These are phyloP conservation scores for Fulmarus glacialis DNA, from an alignment of 2,113 vertebrate genomes.

Conservation along the genomic window DNA sequence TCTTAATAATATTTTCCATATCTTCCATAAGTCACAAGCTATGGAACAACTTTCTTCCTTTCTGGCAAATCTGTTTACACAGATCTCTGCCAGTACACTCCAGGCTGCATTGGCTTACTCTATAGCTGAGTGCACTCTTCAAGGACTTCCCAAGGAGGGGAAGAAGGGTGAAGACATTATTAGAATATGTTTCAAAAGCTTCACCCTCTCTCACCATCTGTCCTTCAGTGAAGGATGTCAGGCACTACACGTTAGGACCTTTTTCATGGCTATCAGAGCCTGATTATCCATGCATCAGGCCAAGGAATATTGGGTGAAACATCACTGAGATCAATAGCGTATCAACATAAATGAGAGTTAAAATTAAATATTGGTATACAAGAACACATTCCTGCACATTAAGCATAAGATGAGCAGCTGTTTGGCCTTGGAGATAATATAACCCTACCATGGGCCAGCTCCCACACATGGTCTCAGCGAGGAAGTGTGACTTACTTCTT, in stretches of 20 bases:
- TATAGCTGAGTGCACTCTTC: not conserved
- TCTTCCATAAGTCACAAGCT: not conserved
- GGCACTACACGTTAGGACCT: not conserved
- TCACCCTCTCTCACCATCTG: not conserved
- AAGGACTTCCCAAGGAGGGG: not conserved
- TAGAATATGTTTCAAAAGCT: not conserved
- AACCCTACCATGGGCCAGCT: conserved; percentile 9
- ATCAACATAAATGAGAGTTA: not conserved
- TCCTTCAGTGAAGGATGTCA: not conserved
- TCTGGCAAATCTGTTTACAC: conserved; percentile 20
- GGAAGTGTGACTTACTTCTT: not conserved
- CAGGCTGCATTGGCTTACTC: not conserved
- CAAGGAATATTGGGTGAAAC: not conserved
- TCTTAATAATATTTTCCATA: not conserved
- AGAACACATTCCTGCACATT: conserved; percentile 16
- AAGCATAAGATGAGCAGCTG: conserved; percentile 39
- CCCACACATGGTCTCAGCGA: conserved; percentile 11
- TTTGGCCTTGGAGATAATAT: conserved; percentile 12
- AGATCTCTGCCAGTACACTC: conserved; percentile 9
- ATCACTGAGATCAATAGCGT: not conserved
- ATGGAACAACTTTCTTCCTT: not conserved
- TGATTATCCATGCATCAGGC: not conserved
- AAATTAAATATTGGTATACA: not conserved
- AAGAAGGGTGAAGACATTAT: not conserved
- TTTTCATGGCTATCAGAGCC: not conserved